Base-by-base conservation (phyloP, 2,113 vertebrate species). In the Halcyon malimbica region DNA sequence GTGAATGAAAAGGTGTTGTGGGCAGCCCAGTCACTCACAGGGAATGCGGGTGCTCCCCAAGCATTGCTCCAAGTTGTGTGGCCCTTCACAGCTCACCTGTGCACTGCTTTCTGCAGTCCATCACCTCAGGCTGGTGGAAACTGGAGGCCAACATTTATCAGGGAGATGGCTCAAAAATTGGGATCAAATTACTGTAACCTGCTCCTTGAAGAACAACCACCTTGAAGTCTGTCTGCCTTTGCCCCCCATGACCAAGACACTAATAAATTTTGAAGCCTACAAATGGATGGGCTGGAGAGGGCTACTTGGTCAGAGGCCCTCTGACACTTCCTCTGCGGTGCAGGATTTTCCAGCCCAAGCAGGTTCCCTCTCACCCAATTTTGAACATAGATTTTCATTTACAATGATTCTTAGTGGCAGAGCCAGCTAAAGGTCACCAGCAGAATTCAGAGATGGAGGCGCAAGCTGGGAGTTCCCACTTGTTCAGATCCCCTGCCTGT, bases 21-120 rank as follows among this genome's bases (percentile, higher is more conserved):
- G 29, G 76, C 53, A 50, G 46, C 48, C 12, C 76, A 70, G 87
- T n/a, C 17, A 28, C 29, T 41, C 4, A 1, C 5, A 12, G 20
- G n/a, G 50, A 2, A 17, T 18, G 39, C 0, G 3, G 23, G 13
- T 41, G 33, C 54, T 79, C 56, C 51, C 26, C 3, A 4, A 26
- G 33, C 51, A 44, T 42, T 4, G 2, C 23, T 42, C 46, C 39
- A 15, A 11, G 8, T 29, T 2, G 0, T 2, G 1, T 5, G 4
- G 5, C 35, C 56, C 33, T 90, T 87, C 46, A 44, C 67, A 20
- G 20, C 23, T 75, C 8, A 1, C 37, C 23, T 3, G 2, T 21
- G 41, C n/a, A 73, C 64, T 3, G 5, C 53, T 74, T 81, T 16
- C 35, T 70, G 60, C 39, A 7, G 13, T 31, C 35, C 1, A 0